Conservation (phyloP, 2,888 invertebrate genomes). For the Lysandra coridon region DNA sequence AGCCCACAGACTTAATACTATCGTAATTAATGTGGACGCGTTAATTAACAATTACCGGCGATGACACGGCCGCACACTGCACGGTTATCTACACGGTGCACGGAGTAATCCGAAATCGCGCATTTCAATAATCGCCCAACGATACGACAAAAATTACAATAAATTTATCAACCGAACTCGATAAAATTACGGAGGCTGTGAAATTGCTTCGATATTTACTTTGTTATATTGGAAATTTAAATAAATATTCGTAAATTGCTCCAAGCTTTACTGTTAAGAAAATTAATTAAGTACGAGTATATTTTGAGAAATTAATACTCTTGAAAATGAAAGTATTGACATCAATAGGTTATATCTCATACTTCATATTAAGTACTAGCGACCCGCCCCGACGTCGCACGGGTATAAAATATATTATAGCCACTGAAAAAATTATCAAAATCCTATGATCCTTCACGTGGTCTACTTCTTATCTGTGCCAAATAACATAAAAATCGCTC, state of each 20-base stretch:
- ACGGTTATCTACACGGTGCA: slow-evolving; percentile 29
- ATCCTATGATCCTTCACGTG: no score
- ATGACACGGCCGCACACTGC: neutral
- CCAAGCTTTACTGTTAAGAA: neutral
- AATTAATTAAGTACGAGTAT: neutral
- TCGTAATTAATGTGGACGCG: slow-evolving; percentile 25
- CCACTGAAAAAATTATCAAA: no score
- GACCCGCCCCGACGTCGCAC: no score
- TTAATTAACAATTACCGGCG: slow-evolving; percentile 30
- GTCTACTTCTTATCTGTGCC: no score
- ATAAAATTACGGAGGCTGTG: neutral
- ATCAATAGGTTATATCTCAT: neutral
- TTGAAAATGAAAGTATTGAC: neutral
- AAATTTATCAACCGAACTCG: slow-evolving; percentile 11
- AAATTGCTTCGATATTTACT: neutral
- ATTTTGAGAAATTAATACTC: neutral
- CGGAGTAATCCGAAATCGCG: slow-evolving; percentile 31
- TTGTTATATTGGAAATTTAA: neutral
- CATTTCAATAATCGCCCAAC: slow-evolving; percentile 32
- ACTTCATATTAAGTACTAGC: neutral
- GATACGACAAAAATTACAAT: slow-evolving; percentile 26
- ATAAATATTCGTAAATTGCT: neutral
- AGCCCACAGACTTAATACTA: slow-evolving; percentile 9
- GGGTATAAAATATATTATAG: no score
- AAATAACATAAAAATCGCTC: no score